These are phyloP conservation scores for Pimpla rufipes DNA, from an alignment of 2,888 invertebrate species.

Conservation along the genomic window DNA sequence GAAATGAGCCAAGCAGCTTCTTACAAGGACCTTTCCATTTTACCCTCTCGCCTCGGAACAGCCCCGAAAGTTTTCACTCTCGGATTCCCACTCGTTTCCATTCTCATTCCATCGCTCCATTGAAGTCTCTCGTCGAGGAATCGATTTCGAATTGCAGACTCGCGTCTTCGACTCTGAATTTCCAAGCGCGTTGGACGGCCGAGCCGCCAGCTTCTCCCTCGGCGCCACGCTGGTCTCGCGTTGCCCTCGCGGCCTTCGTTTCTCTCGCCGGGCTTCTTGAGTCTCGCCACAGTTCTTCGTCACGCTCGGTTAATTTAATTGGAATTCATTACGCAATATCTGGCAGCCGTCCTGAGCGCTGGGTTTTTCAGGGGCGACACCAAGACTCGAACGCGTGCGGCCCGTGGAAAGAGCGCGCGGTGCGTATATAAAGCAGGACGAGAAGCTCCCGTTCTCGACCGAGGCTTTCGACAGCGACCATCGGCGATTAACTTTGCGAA, in stretches of 20 bases:
- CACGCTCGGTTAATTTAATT: conserved; percentile 67
- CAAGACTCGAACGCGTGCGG: conserved; percentile 11
- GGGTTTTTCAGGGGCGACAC: conserved; percentile 21
- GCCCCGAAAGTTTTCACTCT: not conserved
- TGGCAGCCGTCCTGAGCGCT: conserved; percentile 30
- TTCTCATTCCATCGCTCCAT: not conserved
- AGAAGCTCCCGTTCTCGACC: too few relatives aligned
- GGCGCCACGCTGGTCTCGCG: too few relatives aligned
- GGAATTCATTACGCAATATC: conserved; percentile 72
- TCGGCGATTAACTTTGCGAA: not conserved
- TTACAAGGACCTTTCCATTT: too few relatives aligned
- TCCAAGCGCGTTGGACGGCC: too few relatives aligned
- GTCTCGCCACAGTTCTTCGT: conserved; percentile 20
- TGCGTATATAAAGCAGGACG: not conserved
- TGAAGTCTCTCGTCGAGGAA: conserved; percentile 9
- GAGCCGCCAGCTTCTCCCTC: too few relatives aligned
- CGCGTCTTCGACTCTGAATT: conserved; percentile 32
- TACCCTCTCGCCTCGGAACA: too few relatives aligned
- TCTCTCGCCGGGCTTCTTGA: not conserved
- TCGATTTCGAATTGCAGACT: conserved; percentile 41
- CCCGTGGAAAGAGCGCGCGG: conserved; percentile 12
- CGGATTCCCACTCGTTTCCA: not conserved
- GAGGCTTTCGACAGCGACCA: not conserved
- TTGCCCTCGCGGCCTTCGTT: not conserved
- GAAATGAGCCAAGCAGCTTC: too few relatives aligned